Percentiles rank a stretch among this genome's conserved stretches.
Conservation (phyloP, 2,113 vertebrate genomes). For the Amblyornis subalaris region DNA sequence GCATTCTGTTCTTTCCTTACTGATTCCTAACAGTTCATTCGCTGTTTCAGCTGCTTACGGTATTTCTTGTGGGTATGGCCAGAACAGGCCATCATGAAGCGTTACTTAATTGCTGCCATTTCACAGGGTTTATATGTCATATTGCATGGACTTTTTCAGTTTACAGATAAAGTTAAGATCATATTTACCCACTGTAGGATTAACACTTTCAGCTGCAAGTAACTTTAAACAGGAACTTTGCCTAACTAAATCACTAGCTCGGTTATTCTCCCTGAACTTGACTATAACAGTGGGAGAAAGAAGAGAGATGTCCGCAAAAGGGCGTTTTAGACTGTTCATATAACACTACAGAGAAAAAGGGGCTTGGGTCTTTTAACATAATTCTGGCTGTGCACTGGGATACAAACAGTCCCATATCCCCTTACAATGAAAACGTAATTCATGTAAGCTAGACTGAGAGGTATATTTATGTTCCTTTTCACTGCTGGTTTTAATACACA, state of each 20-base stretch:
- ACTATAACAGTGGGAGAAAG: not conserved
- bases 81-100: not conserved
- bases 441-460: not conserved
- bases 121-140: not conserved
- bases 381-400: not conserved
- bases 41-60: accelerated
- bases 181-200: not conserved
- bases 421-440: not conserved
- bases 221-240: not conserved
- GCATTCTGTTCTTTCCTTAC: not conserved
- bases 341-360: not conserved
- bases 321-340: not conserved
- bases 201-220: not conserved
- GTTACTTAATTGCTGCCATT: not conserved
- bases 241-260: not conserved
- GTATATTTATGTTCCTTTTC: not conserved
- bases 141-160: not conserved
- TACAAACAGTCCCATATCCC: not conserved
- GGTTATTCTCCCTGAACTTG: not conserved
- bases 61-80: not conserved
- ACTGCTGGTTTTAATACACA: not conserved
- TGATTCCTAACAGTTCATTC: not conserved
- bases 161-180: not conserved
- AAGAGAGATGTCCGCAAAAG: not conserved
- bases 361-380: not conserved